Percentiles rank a stretch among this genome's conserved stretches.
Conservation (phyloP, 1,140 invertebrate species). For the Rhopalosiphum padi region DNA sequence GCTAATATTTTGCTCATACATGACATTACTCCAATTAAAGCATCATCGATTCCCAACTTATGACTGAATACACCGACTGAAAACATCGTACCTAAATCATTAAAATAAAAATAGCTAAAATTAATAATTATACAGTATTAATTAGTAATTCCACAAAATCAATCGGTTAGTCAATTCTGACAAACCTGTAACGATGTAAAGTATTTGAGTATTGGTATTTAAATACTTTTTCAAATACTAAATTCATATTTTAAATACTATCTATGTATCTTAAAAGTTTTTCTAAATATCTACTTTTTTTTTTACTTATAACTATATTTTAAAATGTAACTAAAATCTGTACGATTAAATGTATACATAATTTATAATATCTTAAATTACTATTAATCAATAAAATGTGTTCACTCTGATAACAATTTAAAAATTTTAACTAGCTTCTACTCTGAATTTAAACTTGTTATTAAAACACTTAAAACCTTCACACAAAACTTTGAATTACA, state of each 20-base stretch:
- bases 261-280: too few species aligned
- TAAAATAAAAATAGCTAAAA: conserved; percentile 58
- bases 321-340: too few species aligned
- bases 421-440: too few species aligned
- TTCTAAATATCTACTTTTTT: too few species aligned
- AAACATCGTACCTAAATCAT: conserved; percentile 72
- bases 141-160: not conserved
- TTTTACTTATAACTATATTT: too few species aligned
- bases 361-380: too few species aligned
- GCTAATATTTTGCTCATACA: conserved; percentile 80
- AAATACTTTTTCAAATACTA: not conserved
- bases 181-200: not conserved
- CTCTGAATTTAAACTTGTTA: too few species aligned
- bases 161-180: not conserved
- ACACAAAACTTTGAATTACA: too few species aligned
- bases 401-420: too few species aligned
- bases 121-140: not conserved
- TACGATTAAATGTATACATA: too few species aligned
- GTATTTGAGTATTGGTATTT: not conserved
- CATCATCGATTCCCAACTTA: conserved; percentile 78
- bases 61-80: conserved; percentile 81
- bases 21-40: conserved; percentile 79
- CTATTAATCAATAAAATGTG: too few species aligned
- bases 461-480: too few species aligned
- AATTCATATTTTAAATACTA: not conserved